Evolutionary conservation across 2,888 invertebrate species (phyloP).

Genomic region (Gasteruption jaculator): DNA sequence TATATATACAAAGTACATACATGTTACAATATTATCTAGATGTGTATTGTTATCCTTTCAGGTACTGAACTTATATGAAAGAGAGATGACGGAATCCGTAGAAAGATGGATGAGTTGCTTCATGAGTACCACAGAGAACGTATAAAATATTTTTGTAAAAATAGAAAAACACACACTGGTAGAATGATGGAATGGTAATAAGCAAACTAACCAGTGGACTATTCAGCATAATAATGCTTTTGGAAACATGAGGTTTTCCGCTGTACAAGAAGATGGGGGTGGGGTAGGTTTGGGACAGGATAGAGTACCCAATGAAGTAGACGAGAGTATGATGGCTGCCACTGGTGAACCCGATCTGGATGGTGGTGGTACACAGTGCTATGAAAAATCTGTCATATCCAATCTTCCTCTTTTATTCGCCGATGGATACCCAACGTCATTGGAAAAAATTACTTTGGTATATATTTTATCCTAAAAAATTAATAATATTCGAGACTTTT

Average conservation of each 20-base stretch:
- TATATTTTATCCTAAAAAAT: slow-evolving; percentile 4
- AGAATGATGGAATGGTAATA: no score
- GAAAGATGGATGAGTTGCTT: no score
- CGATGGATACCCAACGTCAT: slow-evolving; percentile 66
- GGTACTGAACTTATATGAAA: no score
- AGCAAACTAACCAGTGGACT: no score
- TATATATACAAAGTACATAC: no score
- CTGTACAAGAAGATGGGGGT: slow-evolving; percentile 40
- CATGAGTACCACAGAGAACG: no score
- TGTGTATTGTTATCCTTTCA: no score
- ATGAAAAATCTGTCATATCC: slow-evolving; percentile 61
- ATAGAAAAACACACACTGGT: no score
- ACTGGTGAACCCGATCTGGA: slow-evolving; percentile 33
- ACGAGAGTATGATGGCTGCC: slow-evolving; percentile 40
- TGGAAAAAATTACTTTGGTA: slow-evolving; percentile 60
- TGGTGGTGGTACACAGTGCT: slow-evolving; percentile 30
- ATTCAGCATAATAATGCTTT: no score
- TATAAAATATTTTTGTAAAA: no score
- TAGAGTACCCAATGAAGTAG: slow-evolving; percentile 32
- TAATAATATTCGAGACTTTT: neutral
- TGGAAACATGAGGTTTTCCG: slow-evolving; percentile 45
- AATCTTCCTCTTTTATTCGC: slow-evolving; percentile 70
- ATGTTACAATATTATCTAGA: no score
- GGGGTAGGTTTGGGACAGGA: slow-evolving; percentile 40
- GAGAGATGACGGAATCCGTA: no score